Evolutionary conservation across 2,888 invertebrate genomes (phyloP).

Genomic region (Brenthis ino): DNA sequence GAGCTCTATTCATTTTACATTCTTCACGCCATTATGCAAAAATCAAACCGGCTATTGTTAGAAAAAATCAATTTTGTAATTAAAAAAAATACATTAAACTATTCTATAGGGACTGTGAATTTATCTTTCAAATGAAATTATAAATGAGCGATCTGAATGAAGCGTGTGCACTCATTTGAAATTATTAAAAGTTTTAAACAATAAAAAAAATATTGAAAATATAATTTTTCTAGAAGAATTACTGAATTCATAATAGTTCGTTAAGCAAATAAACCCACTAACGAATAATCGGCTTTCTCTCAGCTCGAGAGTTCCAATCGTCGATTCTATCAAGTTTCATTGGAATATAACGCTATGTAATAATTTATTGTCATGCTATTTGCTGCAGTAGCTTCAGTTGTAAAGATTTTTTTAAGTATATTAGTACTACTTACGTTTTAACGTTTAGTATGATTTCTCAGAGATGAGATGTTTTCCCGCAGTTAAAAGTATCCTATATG

Average conservation of each 20-base stretch:
- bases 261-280: conserved; percentile 10
- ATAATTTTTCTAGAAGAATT: background rate
- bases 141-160: too few species aligned
- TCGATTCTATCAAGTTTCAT: conserved; percentile 3
- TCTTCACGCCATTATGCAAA: background rate
- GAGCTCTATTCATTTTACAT: background rate
- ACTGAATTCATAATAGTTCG: conserved; percentile 10
- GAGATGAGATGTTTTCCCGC: too few species aligned
- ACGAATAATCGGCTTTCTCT: conserved; percentile 16
- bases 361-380: conserved; percentile 3
- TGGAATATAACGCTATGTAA: conserved; percentile 3
- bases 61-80: too few species aligned
- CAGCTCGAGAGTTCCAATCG: conserved; percentile 16
- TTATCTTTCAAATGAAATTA: too few species aligned
- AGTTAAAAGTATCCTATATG: too few species aligned
- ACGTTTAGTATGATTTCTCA: too few species aligned
- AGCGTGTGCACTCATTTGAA: background rate
- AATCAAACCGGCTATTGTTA: too few species aligned
- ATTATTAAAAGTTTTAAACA: conserved; percentile 1
- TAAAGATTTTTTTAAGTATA: too few species aligned
- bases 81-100: too few species aligned
- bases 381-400: too few species aligned
- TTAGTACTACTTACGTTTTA: too few species aligned
- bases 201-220: background rate
- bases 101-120: too few species aligned